Conservation (phyloP, 2,888 invertebrate genomes). For the Linnaemya tessellans region DNA sequence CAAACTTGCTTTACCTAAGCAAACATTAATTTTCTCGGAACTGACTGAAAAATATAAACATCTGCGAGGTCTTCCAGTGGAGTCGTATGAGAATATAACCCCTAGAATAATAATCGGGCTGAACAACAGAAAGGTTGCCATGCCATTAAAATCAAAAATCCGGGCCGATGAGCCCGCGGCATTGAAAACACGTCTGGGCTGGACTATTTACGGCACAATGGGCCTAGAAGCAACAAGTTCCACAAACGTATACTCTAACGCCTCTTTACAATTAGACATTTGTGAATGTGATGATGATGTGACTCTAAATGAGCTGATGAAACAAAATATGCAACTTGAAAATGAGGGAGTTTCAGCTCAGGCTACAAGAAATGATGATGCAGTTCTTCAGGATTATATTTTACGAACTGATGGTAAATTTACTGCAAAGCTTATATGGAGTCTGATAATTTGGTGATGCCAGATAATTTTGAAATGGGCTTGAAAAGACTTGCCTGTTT, state of each 20-base stretch:
- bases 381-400: too few relatives aligned
- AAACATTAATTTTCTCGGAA: not conserved
- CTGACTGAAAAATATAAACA: too few relatives aligned
- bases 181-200: constrained; percentile 58
- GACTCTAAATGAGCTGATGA: constrained; percentile 4
- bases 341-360: too few relatives aligned
- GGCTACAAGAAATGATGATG: too few relatives aligned
- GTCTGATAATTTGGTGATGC: too few relatives aligned
- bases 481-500: too few relatives aligned
- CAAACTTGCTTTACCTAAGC: constrained; percentile 11
- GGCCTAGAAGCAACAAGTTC: not conserved
- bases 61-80: constrained; percentile 14
- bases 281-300: constrained; percentile 57
- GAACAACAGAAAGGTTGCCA: constrained; percentile 8
- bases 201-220: constrained; percentile 46
- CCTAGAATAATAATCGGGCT: not conserved
- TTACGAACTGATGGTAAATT: too few relatives aligned
- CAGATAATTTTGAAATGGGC: too few relatives aligned
- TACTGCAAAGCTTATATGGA: too few relatives aligned
- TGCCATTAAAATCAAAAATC: constrained; percentile 62
- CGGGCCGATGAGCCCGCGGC: not conserved
- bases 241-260: not conserved
- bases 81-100: constrained; percentile 31
- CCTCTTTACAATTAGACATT: not conserved
- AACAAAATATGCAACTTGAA: too few relatives aligned